Base-by-base conservation (phyloP, 1,140 invertebrate species). In the Euura lappo region DNA sequence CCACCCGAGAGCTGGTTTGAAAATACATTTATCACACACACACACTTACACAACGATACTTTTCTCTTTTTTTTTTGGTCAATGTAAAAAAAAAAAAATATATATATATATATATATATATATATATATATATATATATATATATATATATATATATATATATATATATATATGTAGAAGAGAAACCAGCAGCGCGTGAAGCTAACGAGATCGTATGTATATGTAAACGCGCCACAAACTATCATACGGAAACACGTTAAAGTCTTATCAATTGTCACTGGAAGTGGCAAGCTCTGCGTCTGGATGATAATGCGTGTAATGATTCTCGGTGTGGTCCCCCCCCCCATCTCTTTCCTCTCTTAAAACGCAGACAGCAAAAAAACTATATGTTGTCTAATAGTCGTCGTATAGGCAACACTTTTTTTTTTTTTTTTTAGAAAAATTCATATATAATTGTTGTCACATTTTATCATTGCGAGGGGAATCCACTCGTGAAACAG, bases 201-300 rank as follows among this genome's bases (percentile, higher is more conserved):
- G 13, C 51, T n/a, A 8, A 60, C 51, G 51, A 11, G 51, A 4
- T 3, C 3, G 3, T 11, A n/a, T 60, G 51, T 60, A n/a, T 6
- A n/a, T 60, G 51, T 60, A 8, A 60, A 60, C 51, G 51, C 51
- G 51, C 13, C 51, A 6, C 51, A 8, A n/a, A 60, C 51, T 60
- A 60, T 60, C 51, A 8, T 60, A 60, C 51, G 51, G 51, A 60
- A 60, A 60, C 51, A n/a, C 6, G 51, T 60, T 60, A 8, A n/a
- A 60, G 51, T 3, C 51, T 60, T 60, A 60, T 60, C 51, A 60
- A 60, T 60, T 60, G 51, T 60, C 51, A 60, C 51, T 60, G 51
- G 51, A 60, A 60, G 51, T 60, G 51, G 51, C 51, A n/a, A 60
- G 51, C 51, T n/a, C 51, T 60, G 51, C 51, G 51, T 60, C 51